Conservation (phyloP, 2,113 vertebrate species). For the Ictalurus punctatus region DNA sequence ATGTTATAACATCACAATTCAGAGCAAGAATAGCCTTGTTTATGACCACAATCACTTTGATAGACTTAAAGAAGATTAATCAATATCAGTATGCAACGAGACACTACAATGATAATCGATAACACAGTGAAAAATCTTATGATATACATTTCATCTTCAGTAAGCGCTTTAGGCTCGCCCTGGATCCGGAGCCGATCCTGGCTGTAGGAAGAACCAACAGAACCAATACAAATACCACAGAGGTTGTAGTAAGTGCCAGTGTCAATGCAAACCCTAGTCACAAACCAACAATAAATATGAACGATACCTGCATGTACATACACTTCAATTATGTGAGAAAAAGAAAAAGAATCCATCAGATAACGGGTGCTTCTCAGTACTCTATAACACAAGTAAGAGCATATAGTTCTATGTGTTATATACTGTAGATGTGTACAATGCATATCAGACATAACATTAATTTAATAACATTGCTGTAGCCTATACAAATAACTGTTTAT, state of each 20-base stretch:
- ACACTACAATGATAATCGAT: neutral
- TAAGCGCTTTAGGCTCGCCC: neutral
- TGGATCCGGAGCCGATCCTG: neutral
- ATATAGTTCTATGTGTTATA: neutral
- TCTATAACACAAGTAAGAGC: neutral
- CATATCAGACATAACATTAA: neutral
- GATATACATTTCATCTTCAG: neutral
- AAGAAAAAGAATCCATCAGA: neutral
- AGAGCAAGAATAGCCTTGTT: neutral
- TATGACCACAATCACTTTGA: neutral
- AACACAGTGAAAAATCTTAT: neutral
- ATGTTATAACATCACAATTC: neutral
- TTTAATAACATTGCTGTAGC: neutral
- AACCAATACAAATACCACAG: neutral
- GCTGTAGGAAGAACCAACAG: neutral
- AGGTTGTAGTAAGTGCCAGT: neutral
- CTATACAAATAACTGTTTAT: neutral
- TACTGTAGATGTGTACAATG: no score
- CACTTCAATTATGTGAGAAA: neutral
- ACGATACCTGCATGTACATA: neutral
- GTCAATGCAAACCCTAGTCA: neutral
- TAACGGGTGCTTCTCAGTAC: no score
- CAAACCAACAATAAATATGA: neutral
- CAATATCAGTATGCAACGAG: neutral
- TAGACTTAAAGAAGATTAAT: neutral